phyloP scores from a whole-genome alignment of 2,797 vertebrate genomes.

The Potorous gilbertii region DNA sequence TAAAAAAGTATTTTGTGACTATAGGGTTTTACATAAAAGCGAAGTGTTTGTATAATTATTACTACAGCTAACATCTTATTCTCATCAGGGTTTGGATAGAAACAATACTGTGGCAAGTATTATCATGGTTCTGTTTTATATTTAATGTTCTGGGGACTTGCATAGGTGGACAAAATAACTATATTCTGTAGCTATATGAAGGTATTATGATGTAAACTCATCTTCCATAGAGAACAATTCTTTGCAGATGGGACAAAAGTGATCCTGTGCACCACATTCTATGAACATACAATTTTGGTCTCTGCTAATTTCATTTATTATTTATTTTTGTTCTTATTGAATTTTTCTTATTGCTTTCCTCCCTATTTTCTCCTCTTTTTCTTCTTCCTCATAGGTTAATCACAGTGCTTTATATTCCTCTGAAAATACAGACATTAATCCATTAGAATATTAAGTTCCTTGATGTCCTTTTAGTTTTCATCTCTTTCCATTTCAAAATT shows the following conservation, averaged over 20 bases:
- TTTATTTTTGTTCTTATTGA: not conserved
- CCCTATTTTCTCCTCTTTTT: not conserved
- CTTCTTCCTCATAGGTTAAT: not conserved
- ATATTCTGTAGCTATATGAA: not conserved
- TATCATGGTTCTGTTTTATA: not conserved
- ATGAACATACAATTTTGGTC: not conserved
- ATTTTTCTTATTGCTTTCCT: conserved; percentile 35
- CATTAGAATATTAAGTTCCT: not conserved
- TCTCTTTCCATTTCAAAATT: conserved; percentile 26
- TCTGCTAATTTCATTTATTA: not conserved
- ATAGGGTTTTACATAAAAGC: not conserved
- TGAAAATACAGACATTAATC: not conserved
- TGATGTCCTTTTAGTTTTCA: conserved; percentile 19
- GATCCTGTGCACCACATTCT: not conserved
- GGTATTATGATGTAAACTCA: not conserved
- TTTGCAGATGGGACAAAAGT: not conserved
- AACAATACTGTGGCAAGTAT: not conserved
- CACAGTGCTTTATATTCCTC: conserved; percentile 31
- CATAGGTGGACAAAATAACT: not conserved
- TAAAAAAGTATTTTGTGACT: not conserved
- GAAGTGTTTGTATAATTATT: not conserved
- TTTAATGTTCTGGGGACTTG: not conserved
- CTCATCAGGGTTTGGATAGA: not conserved
- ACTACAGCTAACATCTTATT: not conserved
- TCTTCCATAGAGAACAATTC: not conserved